Evolutionary conservation across 2,888 invertebrate genomes (phyloP).

Genomic region (Parnassius mnemosyne): DNA sequence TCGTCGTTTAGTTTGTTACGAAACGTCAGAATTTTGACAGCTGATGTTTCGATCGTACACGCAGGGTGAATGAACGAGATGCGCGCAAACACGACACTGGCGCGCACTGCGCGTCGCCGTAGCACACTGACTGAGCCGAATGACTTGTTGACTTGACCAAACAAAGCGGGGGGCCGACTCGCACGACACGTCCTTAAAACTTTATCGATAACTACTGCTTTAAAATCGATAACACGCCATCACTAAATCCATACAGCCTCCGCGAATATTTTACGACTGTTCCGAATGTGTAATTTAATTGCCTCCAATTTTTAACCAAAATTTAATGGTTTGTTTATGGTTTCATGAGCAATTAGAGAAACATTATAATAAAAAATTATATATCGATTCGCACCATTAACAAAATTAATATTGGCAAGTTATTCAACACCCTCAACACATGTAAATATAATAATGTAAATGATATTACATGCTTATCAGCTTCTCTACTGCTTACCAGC

Average conservation of each 20-base stretch:
- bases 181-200: conserved; percentile 55
- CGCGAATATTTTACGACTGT: conserved; percentile 26
- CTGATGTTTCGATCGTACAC: conserved; percentile 58
- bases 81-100: conserved; percentile 46
- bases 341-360: conserved; percentile 32
- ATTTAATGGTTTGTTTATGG: conserved; percentile 32
- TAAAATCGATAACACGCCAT: conserved; percentile 35
- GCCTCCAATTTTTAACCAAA: conserved; percentile 31
- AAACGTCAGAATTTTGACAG: conserved; percentile 72
- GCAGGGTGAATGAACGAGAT: conserved; percentile 55
- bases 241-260: conserved; percentile 28
- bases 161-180: conserved; percentile 59
- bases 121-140: conserved; percentile 54
- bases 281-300: conserved; percentile 22
- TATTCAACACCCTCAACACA: neutral
- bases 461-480: too few relatives aligned
- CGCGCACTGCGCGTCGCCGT: conserved; percentile 60
- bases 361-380: conserved; percentile 21
- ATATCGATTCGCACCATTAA: conserved; percentile 16
- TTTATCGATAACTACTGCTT: conserved; percentile 61
- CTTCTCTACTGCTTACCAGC: too few relatives aligned
- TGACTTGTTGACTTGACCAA: conserved; percentile 30
- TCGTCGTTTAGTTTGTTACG: conserved; percentile 47
- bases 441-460: neutral
- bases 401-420: conserved; percentile 4